Evolutionary conservation across 2,888 invertebrate species (phyloP).

Genomic region (Limnephilus rhombicus): DNA sequence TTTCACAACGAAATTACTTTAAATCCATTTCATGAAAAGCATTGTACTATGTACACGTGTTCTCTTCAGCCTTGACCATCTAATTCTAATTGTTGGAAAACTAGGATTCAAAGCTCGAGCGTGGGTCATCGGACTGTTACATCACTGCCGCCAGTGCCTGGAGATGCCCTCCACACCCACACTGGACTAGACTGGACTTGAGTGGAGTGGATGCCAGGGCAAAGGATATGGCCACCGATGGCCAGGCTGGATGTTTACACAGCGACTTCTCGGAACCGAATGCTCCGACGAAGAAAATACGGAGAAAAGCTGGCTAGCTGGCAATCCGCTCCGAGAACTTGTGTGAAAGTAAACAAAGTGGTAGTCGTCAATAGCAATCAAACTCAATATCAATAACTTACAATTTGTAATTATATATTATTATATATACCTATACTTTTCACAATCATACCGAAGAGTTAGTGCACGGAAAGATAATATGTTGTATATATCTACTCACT

Average conservation of each 20-base stretch:
- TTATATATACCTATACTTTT: background rate
- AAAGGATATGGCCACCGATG: background rate
- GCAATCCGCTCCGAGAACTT: background rate
- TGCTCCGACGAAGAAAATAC: background rate
- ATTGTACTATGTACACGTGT: background rate
- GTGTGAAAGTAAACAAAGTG: background rate
- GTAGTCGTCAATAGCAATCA: background rate
- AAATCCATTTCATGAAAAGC: background rate
- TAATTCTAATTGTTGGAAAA: constrained; percentile 30
- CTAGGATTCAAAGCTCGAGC: background rate
- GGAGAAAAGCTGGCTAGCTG: background rate
- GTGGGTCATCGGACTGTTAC: constrained; percentile 29
- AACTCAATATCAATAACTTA: background rate
- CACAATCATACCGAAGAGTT: background rate
- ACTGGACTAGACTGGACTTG: background rate
- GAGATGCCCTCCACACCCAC: background rate
- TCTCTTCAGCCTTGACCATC: constrained; percentile 1
- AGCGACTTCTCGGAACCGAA: background rate
- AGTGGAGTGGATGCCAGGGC: background rate
- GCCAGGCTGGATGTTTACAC: background rate
- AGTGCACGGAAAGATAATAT: background rate
- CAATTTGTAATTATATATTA: too few species aligned
- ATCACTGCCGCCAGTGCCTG: background rate
- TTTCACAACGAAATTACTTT: background rate
- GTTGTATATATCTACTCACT: background rate